Evolutionary conservation across 1,140 invertebrate genomes (phyloP).

Genomic region (Drosophila obscura): DNA sequence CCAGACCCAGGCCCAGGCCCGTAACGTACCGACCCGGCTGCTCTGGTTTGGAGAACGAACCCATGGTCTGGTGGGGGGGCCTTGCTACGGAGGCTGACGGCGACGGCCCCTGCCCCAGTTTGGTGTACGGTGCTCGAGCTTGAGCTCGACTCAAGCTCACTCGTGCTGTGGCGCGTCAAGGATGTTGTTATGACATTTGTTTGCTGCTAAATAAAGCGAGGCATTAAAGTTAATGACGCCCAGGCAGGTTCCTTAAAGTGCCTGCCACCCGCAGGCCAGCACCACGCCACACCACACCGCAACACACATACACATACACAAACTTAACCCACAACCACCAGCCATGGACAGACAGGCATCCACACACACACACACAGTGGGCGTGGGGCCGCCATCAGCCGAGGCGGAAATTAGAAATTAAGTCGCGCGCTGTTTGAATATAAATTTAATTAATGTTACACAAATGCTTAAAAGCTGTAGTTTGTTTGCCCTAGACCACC

Average conservation of each 20-base stretch:
- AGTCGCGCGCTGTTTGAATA: constrained; percentile 82
- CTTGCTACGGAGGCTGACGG: background rate
- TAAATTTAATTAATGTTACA: constrained; percentile 83
- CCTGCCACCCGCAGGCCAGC: constrained; percentile 68
- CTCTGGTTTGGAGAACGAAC: constrained; percentile 20
- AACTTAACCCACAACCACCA: constrained; percentile 46
- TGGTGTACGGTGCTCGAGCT: too few relatives aligned
- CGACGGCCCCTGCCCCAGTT: background rate
- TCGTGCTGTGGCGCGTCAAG: constrained; percentile 29
- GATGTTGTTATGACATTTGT: constrained; percentile 80
- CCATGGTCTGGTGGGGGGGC: constrained; percentile 17
- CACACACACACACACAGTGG: constrained; percentile 18
- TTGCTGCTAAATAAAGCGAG: constrained; percentile 79
- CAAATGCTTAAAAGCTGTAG: constrained; percentile 80
- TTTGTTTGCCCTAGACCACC: constrained; percentile 74
- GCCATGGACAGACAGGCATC: constrained; percentile 22
- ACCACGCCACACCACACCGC: constrained; percentile 15
- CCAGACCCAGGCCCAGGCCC: too few relatives aligned
- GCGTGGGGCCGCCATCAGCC: constrained; percentile 38
- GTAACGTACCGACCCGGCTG: too few relatives aligned
- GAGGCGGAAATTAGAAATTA: constrained; percentile 81
- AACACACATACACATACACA: constrained; percentile 30
- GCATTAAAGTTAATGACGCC: constrained; percentile 81
- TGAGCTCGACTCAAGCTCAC: constrained; percentile 5
- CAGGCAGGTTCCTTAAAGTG: constrained; percentile 79